Evolutionary conservation across 1,140 invertebrate species (phyloP).

Genomic region (Drosophila simulans): DNA sequence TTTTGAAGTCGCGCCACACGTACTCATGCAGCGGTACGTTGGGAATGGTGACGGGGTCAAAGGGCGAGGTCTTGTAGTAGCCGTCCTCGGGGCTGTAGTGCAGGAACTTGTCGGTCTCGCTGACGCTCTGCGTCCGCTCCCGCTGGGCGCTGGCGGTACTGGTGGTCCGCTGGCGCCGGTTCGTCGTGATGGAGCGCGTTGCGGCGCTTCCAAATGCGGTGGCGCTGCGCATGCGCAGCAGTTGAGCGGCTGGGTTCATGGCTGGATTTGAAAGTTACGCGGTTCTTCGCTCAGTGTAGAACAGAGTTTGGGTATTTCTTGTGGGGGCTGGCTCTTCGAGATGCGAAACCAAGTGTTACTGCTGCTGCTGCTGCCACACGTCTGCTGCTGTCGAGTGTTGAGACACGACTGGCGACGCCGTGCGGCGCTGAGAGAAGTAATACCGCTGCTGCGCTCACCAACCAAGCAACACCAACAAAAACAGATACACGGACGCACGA

Average conservation of each 20-base stretch:
- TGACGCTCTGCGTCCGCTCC: slow-evolving; percentile 55
- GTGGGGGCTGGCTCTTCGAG: neutral
- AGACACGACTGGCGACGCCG: slow-evolving; percentile 67
- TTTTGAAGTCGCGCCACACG: slow-evolving; percentile 87
- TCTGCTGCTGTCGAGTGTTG: slow-evolving; percentile 68
- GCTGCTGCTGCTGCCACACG: slow-evolving; percentile 46
- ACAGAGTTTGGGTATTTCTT: neutral
- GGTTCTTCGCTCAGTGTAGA: neutral
- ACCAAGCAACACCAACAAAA: slow-evolving; percentile 4
- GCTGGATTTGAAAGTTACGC: neutral
- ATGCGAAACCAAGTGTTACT: slow-evolving; percentile 14
- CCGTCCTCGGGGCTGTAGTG: slow-evolving; percentile 72
- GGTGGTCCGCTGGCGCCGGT: slow-evolving; percentile 60
- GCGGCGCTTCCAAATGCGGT: slow-evolving; percentile 26
- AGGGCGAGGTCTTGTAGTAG: slow-evolving; percentile 84
- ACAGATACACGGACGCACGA: slow-evolving; percentile 3
- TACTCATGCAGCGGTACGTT: slow-evolving; percentile 87
- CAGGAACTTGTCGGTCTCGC: slow-evolving; percentile 71
- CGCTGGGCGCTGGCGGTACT: slow-evolving; percentile 62
- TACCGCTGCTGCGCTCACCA: slow-evolving; percentile 37
- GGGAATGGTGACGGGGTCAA: slow-evolving; percentile 85
- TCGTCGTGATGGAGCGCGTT: slow-evolving; percentile 55
- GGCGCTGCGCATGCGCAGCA: slow-evolving; percentile 66
- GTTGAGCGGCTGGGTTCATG: slow-evolving; percentile 61
- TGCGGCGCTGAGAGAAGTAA: slow-evolving; percentile 36